phyloP scores from a whole-genome alignment of 1,140 invertebrate genomes.

The Psix sp. region DNA sequence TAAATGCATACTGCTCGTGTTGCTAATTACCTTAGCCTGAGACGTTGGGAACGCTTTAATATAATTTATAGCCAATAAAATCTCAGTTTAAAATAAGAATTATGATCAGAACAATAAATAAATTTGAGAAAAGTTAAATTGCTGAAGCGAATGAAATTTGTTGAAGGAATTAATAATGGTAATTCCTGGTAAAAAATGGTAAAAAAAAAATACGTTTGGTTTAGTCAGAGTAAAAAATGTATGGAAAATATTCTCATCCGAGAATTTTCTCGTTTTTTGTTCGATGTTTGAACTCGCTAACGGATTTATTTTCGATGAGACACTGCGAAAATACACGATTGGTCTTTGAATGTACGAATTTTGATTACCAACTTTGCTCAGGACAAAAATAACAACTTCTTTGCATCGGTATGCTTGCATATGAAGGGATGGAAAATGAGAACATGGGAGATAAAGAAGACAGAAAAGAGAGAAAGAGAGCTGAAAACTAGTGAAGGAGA shows the following conservation, averaged over 20 bases:
- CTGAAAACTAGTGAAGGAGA: slow-evolving; percentile 41
- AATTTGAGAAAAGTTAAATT: neutral
- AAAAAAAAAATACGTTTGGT: too few relatives aligned
- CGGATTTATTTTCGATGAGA: too few relatives aligned
- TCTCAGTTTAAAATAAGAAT: neutral
- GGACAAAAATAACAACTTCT: slow-evolving; percentile 52
- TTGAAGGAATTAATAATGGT: too few relatives aligned
- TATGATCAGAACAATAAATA: slow-evolving; percentile 8
- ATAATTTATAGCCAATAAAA: slow-evolving; percentile 48
- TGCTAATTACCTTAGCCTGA: slow-evolving; percentile 69
- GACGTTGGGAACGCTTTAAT: slow-evolving; percentile 24
- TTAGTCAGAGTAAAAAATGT: too few relatives aligned
- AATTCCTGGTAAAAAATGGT: too few relatives aligned
- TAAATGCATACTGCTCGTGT: slow-evolving; percentile 66
- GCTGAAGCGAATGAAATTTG: too few relatives aligned
- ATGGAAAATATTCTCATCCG: too few relatives aligned
- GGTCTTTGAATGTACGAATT: slow-evolving; percentile 23
- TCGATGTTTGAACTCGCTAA: too few relatives aligned
- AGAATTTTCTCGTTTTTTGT: too few relatives aligned
- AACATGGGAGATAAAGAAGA: slow-evolving; percentile 23
- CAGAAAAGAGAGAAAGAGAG: slow-evolving; percentile 21
- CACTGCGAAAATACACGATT: too few relatives aligned
- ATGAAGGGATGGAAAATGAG: slow-evolving; percentile 33
- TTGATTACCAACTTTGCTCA: slow-evolving; percentile 57
- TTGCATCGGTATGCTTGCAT: slow-evolving; percentile 47